Evolutionary conservation across 2,797 vertebrate genomes (phyloP), one percentile per base, ranked within the genome.

Genomic region (Tragelaphus eurycerus): DNA sequence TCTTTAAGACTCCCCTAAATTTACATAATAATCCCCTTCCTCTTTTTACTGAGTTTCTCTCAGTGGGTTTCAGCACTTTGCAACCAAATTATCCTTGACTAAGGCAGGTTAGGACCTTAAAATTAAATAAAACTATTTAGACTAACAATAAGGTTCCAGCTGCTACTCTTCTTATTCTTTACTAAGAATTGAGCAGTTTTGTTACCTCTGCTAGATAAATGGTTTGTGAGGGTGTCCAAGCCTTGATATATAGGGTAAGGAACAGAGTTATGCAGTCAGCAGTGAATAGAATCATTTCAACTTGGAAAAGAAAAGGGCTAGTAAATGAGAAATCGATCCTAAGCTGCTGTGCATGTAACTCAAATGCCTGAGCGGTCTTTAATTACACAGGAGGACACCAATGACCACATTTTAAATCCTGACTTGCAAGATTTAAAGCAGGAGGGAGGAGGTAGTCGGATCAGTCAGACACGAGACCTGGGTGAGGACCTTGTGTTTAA

Each of bases 31-130:
- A 67, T 5, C 15, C 19, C 11, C 19, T 52, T 21, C 12, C 2
- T 7, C 6, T 38, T 89, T 95, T 64, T 52, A 93, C 13, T 96
- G 12, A 74, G 16, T 95, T 96, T 84, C 17, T 95, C 23, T 89
- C 59, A 59, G 62, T 81, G 59, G 21, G 7, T 88, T 82, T 96
- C 67, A 94, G 21, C 34, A 82, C 46, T 82, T 71, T 88, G 16
- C n/a, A 90, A 85, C 11, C 31, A 96, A 97, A 94, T 92, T 94
- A 83, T 74, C n/a, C 57, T 16, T 96, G 59, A 91, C 27, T 89
- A 43, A 54, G 46, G 11, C n/a, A 90, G 57, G 25, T 83, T 96
- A 81, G 27, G 25, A 16, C 8, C 67, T 92, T 90, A 92, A 85
- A 90, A 90, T 88, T 90, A 86, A 86, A 81, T 87, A 74, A 89